Base-by-base conservation (phyloP, 2,797 vertebrate species). In the Nannoperca obscura region DNA sequence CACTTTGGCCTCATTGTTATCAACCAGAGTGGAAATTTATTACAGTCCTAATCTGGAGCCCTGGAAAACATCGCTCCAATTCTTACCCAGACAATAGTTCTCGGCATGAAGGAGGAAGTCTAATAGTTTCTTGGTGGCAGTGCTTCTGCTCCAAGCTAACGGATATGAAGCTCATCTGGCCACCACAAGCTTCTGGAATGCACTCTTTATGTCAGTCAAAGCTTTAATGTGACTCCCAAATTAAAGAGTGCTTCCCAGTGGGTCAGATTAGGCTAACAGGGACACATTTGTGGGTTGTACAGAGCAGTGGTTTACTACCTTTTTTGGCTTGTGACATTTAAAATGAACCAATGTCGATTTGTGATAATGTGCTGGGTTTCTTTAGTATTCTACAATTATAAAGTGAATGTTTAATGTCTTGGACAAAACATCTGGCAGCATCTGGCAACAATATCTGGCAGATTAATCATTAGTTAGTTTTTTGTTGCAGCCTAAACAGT, bases 1-100 rank as follows among this genome's bases (percentile, higher is more conserved):
- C 76, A 87, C 78, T 86, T 85, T 58, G 34, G 71, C 79, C 52
- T 67, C 44, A 62, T 90, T 89, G 78, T 89, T 84, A 83, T 85
- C 74, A 86, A 70, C 55, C 74, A 36, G 74, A 88, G 78, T 64
- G 67, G 81, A 87, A 70, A 86, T 87, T 40, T 85, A 91, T 90
- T 80, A 78, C 34, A 11, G 76, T 76, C 60, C 71, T 89, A 68
- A 89, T 89, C 74, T 79, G 80, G 71, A 71, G 58, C 85, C 81
- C 71, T 71, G 84, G 88, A 80, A 81, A 66, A 78, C 72, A 84
- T 86, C 88, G 61, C 62, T 89, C 61, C 57, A 80, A 30, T 80
- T 82, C 82, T 66, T 63, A 63, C 61, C 52, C 44, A 71, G 57
- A 88, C 78, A 81, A 74, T 71, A 60, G 72, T 76, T 71, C 60